A percentile compares a stretch with the other conserved stretches of the same genome.
phyloP scores from a whole-genome alignment of 2,113 vertebrate genomes.

The Leptosomus discolor region DNA sequence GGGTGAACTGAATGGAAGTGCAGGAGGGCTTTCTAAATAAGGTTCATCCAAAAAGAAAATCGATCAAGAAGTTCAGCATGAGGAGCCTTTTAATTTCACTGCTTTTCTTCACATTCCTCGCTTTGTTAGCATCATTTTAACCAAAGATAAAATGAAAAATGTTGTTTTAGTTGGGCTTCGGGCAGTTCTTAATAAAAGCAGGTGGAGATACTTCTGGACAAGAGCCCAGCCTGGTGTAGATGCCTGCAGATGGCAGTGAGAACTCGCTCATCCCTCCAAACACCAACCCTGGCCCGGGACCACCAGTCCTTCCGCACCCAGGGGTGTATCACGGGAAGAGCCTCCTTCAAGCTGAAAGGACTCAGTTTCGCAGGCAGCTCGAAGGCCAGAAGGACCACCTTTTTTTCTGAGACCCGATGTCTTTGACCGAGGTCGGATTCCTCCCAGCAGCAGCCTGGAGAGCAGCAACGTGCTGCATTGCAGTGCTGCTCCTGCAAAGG shows the following conservation, averaged over 20 bases:
- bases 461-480: neutral
- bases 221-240: neutral
- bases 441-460: neutral
- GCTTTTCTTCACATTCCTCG: neutral
- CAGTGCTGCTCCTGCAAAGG: accelerated
- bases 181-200: neutral
- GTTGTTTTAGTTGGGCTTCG: neutral
- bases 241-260: neutral
- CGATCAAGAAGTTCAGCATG: accelerated
- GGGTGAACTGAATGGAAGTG: neutral
- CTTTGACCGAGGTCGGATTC: accelerated
- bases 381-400: neutral
- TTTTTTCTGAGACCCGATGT: neutral
- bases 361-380: neutral
- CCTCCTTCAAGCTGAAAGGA: neutral
- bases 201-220: neutral
- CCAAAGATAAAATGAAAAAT: neutral
- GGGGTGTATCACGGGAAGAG: neutral
- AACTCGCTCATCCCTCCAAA: neutral
- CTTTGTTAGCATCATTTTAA: neutral
- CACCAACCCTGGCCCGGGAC: neutral
- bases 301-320: accelerated
- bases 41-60: neutral
- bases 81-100: neutral
- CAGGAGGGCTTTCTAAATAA: neutral